Evolutionary conservation across 2,888 invertebrate genomes (phyloP), one percentile per base, ranked within the genome.

Genomic region (Papilio demoleus): DNA sequence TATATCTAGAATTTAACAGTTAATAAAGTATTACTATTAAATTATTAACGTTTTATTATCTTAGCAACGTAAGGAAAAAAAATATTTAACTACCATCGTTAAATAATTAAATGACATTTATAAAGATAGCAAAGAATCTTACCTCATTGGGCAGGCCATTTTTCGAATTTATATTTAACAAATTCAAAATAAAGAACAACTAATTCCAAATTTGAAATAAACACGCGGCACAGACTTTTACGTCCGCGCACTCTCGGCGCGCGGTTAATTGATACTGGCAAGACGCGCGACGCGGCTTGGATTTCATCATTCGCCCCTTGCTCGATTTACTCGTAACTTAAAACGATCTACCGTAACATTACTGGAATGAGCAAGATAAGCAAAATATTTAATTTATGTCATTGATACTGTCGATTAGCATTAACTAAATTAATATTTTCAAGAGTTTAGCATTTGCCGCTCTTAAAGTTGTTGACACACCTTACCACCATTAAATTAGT

Each of bases 141-240:
- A 91, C 91, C 91, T 85, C 90, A 91, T 90, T 50, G 91, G 91
- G 74, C 91, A 92, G 61, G 88, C 90, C 91, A 92, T 92, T 76
- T 78, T 84, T 22, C n/a, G 22, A 12, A 11, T 47, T 19, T 11
- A 22, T 17, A 47, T 50, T 38, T 65, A 68, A 71, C 68, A 70
- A 61, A 64, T 60, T 34, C n/a, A 65, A 42, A 67, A 74, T 70
- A 70, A 71, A 12, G 12, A 38, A 38, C 5, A 67, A 71, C 70
- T 31, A 70, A 68, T 70, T 64, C 74, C 74, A 42, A 59, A 71
- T 73, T 71, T 63, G 68, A 75, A 72, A 73, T 56, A 64, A 50
- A 67, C 74, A 70, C 77, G 75, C 77, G 72, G 71, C 27, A 24
- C 62, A 50, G 19, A 36, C 61, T 17, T n/a, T 42, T 66, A 67